Conservation (phyloP, 2,797 vertebrate genomes). For the Eulemur albifrons region DNA sequence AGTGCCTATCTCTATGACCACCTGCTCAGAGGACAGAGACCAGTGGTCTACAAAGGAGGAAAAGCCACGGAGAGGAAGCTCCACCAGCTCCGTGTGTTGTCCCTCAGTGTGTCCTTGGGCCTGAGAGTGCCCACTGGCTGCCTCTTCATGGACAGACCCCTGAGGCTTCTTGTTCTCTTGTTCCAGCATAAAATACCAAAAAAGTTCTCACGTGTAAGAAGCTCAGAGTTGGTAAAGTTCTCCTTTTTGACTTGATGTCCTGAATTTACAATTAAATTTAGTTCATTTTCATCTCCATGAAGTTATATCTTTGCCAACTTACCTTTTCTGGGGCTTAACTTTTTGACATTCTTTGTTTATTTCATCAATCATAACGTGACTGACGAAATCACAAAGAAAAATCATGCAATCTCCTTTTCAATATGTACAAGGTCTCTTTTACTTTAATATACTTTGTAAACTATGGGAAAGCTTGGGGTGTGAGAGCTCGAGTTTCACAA, state of each 20-base stretch:
- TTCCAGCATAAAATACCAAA: neutral
- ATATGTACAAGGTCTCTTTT: neutral
- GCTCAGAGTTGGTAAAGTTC: neutral
- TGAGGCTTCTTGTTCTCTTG: neutral
- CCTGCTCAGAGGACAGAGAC: neutral
- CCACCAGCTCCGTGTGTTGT: accelerated
- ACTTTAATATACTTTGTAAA: neutral
- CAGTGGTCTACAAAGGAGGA: neutral
- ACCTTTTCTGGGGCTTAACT: neutral
- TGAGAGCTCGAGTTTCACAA: neutral
- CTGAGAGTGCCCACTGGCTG: too few relatives aligned
- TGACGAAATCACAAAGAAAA: neutral
- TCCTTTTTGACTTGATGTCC: neutral
- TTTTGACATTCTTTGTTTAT: conserved; percentile 2
- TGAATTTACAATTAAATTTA: neutral
- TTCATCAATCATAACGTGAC: neutral
- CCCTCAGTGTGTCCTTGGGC: neutral
- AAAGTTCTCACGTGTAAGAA: neutral
- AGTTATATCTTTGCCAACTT: neutral
- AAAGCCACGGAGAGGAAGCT: accelerated
- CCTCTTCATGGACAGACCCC: neutral
- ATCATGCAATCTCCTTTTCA: neutral
- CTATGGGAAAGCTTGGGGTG: neutral
- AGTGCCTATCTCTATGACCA: neutral
- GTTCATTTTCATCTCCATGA: neutral